Conservation (phyloP, 2,888 invertebrate species). For the Blomia tropicalis region DNA sequence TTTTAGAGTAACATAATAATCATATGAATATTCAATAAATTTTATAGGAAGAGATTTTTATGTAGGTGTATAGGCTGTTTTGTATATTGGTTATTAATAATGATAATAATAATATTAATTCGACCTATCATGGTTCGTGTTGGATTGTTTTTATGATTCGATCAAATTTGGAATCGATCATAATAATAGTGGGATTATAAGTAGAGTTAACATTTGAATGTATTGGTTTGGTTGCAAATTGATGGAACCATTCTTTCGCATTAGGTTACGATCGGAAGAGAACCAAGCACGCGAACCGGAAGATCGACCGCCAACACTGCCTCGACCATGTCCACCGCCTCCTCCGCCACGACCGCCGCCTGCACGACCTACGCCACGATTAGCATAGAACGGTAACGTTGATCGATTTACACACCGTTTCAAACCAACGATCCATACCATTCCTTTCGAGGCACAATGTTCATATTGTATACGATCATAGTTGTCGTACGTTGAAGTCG, state of each 20-base stretch:
- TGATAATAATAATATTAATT: no score
- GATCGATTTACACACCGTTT: background rate
- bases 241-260: background rate
- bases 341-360: constrained; percentile 2
- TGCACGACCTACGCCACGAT: background rate
- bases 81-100: no score
- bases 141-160: no score
- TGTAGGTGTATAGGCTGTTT: no score
- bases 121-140: no score
- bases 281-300: constrained; percentile 1
- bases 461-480: background rate
- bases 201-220: no score
- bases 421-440: background rate
- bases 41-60: no score
- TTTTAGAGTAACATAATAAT: no score
- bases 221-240: background rate
- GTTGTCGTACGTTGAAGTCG: background rate
- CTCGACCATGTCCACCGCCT: background rate
- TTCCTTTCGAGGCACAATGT: background rate
- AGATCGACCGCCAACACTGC: background rate
- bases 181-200: no score
- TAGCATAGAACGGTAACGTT: background rate
- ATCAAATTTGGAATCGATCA: no score
- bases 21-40: no score
- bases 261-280: background rate